Evolutionary conservation across 1,140 invertebrate species (phyloP).

Genomic region (Euglossa dilemma): DNA sequence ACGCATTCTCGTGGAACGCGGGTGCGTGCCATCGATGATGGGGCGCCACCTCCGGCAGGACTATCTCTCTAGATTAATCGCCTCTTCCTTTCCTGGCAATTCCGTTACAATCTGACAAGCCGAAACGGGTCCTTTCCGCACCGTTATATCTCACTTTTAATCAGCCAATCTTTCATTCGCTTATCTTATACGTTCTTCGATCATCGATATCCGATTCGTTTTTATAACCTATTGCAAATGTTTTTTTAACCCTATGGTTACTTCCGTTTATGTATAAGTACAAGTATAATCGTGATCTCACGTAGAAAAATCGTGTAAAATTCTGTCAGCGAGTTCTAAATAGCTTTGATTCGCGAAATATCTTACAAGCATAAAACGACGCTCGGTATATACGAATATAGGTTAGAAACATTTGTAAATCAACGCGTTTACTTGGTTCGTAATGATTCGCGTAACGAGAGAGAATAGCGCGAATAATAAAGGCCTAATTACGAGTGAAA

Average conservation of each 20-base stretch:
- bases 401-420: too few species aligned
- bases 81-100: not conserved
- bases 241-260: not conserved
- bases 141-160: not conserved
- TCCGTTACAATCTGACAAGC: not conserved
- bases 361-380: too few species aligned
- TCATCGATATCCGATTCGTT: not conserved
- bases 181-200: not conserved
- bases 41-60: not conserved
- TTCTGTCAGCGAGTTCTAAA: not conserved
- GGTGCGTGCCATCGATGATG: constrained; percentile 5
- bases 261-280: not conserved
- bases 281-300: not conserved
- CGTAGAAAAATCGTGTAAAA: not conserved
- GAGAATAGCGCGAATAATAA: too few species aligned
- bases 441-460: too few species aligned
- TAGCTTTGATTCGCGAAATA: too few species aligned
- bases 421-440: too few species aligned
- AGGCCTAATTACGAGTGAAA: too few species aligned
- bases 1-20: constrained; percentile 17
- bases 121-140: not conserved
- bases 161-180: not conserved
- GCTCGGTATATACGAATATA: too few species aligned
- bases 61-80: not conserved
- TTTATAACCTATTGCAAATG: not conserved